phyloP scores from a whole-genome alignment of 2,113 vertebrate genomes.

The Syngnathoides biaculeatus region DNA sequence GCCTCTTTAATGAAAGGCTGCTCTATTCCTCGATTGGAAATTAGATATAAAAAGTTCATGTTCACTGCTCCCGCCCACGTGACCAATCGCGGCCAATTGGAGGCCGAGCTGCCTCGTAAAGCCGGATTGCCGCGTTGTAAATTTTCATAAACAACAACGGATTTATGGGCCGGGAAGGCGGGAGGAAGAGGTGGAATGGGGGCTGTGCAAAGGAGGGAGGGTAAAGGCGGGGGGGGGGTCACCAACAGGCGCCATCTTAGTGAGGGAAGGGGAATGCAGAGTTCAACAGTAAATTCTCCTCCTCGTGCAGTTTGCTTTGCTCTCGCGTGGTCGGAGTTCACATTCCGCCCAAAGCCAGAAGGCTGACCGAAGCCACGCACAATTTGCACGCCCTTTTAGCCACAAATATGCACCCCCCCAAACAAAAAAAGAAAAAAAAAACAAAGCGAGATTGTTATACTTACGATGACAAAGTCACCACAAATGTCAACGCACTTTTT shows the following conservation, averaged over 20 bases:
- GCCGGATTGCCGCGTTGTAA: constrained; percentile 98
- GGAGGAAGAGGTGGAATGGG: constrained; percentile 47
- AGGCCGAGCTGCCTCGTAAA: constrained; percentile 90
- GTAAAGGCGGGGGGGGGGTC: constrained; percentile 81
- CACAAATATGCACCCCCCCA: not conserved
- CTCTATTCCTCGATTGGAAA: constrained; percentile 95
- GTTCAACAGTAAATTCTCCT: constrained; percentile 60
- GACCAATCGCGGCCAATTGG: constrained; percentile 87
- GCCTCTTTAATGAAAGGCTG: constrained; percentile 87
- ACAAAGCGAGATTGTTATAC: not conserved
- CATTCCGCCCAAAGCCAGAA: not conserved
- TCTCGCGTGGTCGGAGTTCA: constrained; percentile 29
- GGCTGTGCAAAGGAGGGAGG: constrained; percentile 1
- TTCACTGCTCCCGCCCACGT: constrained; percentile 93
- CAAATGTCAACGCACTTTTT: too few relatives aligned
- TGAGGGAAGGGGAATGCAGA: constrained; percentile 65
- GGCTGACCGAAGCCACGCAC: too few relatives aligned
- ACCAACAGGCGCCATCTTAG: constrained; percentile 95
- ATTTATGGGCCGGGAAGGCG: constrained; percentile 86
- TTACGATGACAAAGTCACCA: too few relatives aligned
- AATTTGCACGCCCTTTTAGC: too few relatives aligned
- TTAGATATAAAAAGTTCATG: constrained; percentile 92
- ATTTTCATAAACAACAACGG: constrained; percentile 99
- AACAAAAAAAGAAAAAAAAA: not conserved
- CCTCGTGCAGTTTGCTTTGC: constrained; percentile 49